A percentile compares a stretch with the other conserved stretches of the same genome.
These are phyloP conservation scores for Psilopogon haemacephalus DNA, from an alignment of 2,113 vertebrate species.

Conservation along the genomic window DNA sequence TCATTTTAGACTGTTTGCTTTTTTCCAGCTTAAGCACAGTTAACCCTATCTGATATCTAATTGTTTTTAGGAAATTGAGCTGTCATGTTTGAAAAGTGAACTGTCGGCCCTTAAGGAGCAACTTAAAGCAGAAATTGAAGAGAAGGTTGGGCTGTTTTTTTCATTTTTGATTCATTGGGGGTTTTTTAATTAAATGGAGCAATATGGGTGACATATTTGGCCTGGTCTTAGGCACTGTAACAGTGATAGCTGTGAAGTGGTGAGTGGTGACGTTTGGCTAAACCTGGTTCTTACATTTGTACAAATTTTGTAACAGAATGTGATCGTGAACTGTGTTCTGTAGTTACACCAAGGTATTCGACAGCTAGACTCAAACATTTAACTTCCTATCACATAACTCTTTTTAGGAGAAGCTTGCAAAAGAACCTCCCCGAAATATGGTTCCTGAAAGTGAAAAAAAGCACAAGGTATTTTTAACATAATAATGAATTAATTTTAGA, in stretches of 20 bases:
- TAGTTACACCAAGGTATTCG: background rate
- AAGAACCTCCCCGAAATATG: constrained; percentile 17
- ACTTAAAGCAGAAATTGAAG: constrained; percentile 75
- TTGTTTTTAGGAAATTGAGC: constrained; percentile 79
- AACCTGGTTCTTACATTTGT: background rate
- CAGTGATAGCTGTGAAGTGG: background rate
- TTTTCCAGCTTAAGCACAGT: background rate
- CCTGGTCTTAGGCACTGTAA: background rate
- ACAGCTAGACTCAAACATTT: background rate
- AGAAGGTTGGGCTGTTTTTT: constrained; percentile 77
- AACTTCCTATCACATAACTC: background rate
- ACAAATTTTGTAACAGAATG: background rate
- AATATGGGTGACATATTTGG: background rate
- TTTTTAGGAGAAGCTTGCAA: constrained; percentile 72
- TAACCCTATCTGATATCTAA: background rate
- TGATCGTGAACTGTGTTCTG: background rate
- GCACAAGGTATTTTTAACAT: constrained; percentile 64
- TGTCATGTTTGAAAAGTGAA: constrained; percentile 78
- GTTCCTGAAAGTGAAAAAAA: constrained; percentile 65
- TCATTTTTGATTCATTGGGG: background rate
- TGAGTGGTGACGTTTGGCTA: background rate
- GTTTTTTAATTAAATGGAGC: background rate
- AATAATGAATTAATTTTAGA: background rate
- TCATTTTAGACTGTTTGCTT: background rate
- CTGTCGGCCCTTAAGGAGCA: constrained; percentile 78